Base-by-base conservation (phyloP, 2,888 invertebrate species). In the Criorhina ranunculi region DNA sequence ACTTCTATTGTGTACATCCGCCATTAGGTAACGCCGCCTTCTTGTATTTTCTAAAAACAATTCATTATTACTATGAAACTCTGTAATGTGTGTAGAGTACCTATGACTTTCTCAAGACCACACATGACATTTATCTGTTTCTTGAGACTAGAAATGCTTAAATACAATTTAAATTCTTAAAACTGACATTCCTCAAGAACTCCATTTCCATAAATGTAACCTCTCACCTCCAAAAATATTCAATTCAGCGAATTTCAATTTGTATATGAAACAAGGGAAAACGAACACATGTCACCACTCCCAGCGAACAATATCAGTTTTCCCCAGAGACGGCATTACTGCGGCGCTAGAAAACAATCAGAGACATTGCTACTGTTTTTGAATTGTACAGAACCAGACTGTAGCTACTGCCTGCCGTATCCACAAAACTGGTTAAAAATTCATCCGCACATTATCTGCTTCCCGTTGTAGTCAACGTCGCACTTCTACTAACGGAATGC, bases 351-450 rank as follows among this genome's bases (percentile, higher is more conserved):
- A 29, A 72, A 35, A 49, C 59, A 60, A 49, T 51, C 29, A 15
- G 7, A 59, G 15, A 37, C 37, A 60, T 15, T 40, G 44, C 19
- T 44, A 19, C 69, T 57, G 55, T 55, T 24, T 19, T 24, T 2
- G 44, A 51, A 51, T 37, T 24, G 40, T 15, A 6, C 15, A 11
- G 0, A 8, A 15, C 40, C 53, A 67, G 51, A 62, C 46, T 62
- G 46, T 33, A 44, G 29, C 12, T 44, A 46, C 72, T 33, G 24
- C 24, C 62, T 11, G 24, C 24, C 33, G 53, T 44, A n/a, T n/a
- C 73, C 64, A 24, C 55, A 64, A 75, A 55, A 55, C 46, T 64
- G 29, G 44, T 75, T 75, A 64, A 75, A 75, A 64, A 75, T 75
- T 75, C 73, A 75, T 64, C 44, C 55, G 29, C 53, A 37, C 49